Conservation (phyloP, 2,113 vertebrate genomes). For the Pterophyllum scalare region DNA sequence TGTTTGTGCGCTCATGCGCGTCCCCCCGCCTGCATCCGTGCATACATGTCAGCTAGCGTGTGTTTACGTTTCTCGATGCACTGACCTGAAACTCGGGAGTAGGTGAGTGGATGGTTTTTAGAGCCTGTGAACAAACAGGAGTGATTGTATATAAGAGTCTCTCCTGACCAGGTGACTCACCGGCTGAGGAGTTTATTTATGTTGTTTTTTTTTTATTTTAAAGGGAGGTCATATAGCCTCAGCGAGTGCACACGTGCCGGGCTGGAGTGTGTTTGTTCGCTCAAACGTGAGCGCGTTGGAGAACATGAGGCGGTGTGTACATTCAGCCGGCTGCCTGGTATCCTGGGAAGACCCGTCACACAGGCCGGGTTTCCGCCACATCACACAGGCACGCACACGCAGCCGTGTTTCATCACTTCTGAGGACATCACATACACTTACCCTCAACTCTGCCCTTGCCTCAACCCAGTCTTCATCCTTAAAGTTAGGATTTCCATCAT, state of each 20-base stretch:
- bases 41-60: background rate
- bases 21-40: background rate
- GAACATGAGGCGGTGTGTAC: constrained; percentile 26
- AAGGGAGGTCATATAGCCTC: constrained; percentile 28
- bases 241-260: constrained; percentile 12
- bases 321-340: constrained; percentile 37
- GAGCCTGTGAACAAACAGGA: constrained; percentile 1
- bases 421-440: background rate
- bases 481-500: background rate
- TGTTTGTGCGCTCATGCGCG: constrained; percentile 20
- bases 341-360: constrained; percentile 53
- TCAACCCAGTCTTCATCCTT: background rate
- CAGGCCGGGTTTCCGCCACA: constrained; percentile 38
- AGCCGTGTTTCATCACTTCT: background rate
- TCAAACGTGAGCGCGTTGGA: constrained; percentile 34
- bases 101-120: constrained; percentile 10
- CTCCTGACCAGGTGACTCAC: constrained; percentile 8
- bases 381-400: constrained; percentile 14
- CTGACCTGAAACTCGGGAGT: constrained; percentile 30
- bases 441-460: background rate
- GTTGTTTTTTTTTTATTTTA: background rate
- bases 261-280: background rate
- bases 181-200: background rate
- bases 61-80: constrained; percentile 18
- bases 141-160: background rate